Evolutionary conservation across 2,113 vertebrate genomes (phyloP), one percentile per base, ranked within the genome.

Genomic region (Hypanus sabinus): DNA sequence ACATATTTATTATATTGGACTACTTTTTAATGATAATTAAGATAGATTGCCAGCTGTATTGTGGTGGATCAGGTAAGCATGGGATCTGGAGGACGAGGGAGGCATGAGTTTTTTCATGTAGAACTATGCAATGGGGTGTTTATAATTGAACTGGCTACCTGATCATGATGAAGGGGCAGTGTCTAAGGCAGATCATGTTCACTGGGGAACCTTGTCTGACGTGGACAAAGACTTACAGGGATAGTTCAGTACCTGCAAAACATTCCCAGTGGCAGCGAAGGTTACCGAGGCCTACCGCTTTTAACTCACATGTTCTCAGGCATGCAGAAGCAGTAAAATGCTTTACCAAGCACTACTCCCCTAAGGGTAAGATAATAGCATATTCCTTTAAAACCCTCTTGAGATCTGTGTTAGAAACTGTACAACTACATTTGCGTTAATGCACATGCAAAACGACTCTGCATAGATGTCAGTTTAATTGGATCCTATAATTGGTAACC

Each of bases 401-500:
- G 12, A 88, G 5, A 65, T 30, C 60, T 65, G n/a, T 90, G 57
- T 14, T 18, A 11, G 60, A 55, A 88, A 88, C 62, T 62, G n/a
- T 27, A 30, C 30, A n/a, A 1, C 12, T 55, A 88, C 11, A 14
- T 62, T 60, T 62, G 57, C n/a, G 83, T 60, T 62, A 27, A n/a
- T 60, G 81, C 81, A 85, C 55, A 30, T 57, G 27, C 83, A n/a
- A 24, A 62, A 60, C 10, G 3, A 88, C 20, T 81, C 22, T 83
- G 80, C 80, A 46, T 87, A 62, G 57, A 62, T 87, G 57, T 88
- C 83, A 88, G 57, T 88, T n/a, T 88, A 88, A 88, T 27, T 88
- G 83, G 55, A 88, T 62, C 83, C 10, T 88, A 16, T 70, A 88
- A 57, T 11, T 60, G 14, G 57, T 30, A 60, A 88, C 83, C 62